phyloP scores from a whole-genome alignment of 64 coral and sea anemone species.

The Actinia equina region DNA sequence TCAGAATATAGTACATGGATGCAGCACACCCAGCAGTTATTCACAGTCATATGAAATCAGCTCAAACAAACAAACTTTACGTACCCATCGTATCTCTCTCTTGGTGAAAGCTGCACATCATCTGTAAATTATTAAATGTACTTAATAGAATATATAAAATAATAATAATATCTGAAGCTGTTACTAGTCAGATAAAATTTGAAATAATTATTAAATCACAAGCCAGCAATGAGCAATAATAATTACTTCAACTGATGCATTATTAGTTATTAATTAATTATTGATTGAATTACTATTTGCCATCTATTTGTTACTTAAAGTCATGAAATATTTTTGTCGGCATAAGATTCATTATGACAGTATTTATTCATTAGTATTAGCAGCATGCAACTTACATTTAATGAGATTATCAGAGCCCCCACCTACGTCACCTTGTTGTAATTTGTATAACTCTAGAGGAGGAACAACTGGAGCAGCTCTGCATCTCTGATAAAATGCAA shows the following conservation, averaged over 20 bases:
- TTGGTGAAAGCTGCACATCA: slow-evolving; percentile 74
- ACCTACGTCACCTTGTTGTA: slow-evolving; percentile 66
- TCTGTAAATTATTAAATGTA: background rate
- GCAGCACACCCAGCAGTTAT: no score
- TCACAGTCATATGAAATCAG: background rate
- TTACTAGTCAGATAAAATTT: background rate
- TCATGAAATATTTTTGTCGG: background rate
- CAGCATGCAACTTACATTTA: background rate
- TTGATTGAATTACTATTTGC: no score
- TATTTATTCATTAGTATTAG: background rate
- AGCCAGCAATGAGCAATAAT: background rate
- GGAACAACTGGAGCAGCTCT: slow-evolving; percentile 57
- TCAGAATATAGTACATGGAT: no score
- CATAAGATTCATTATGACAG: background rate
- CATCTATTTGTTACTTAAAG: no score
- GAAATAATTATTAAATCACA: background rate
- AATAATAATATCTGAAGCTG: background rate
- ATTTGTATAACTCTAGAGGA: slow-evolving; percentile 88
- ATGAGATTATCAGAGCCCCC: background rate
- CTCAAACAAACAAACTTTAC: background rate
- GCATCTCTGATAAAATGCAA: background rate
- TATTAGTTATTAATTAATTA: no score
- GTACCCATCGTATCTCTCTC: slow-evolving; percentile 91
- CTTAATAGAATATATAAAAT: background rate
- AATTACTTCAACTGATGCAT: background rate